phyloP scores from a whole-genome alignment of 2,888 invertebrate species.

The Aphrophora alni region DNA sequence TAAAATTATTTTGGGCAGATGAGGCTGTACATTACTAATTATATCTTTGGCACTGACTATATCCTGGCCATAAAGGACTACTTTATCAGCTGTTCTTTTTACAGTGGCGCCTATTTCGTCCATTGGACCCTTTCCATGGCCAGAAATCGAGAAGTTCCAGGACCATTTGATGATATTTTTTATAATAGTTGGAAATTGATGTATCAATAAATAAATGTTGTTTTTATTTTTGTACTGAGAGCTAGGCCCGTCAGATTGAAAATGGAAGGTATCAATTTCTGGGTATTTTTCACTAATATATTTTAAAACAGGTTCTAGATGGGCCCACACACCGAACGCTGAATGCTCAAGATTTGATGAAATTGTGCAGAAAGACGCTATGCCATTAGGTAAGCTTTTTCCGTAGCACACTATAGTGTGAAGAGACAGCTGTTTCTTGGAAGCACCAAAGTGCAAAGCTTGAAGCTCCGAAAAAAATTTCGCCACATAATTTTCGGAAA shows the following conservation, averaged over 20 bases:
- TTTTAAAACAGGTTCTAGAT: slow-evolving; percentile 12
- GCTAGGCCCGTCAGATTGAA: not conserved
- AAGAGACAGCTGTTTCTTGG: too few species aligned
- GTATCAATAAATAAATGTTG: not conserved
- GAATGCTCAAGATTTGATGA: not conserved
- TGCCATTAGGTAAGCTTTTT: not conserved
- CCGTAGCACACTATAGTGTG: not conserved
- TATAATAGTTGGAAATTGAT: slow-evolving; percentile 1
- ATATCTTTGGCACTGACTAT: too few species aligned
- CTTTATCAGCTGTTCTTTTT: slow-evolving; percentile 10
- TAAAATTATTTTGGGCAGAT: too few species aligned
- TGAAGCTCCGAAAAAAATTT: too few species aligned
- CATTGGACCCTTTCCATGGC: slow-evolving; percentile 16
- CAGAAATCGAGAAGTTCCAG: not conserved
- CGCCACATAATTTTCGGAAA: too few species aligned
- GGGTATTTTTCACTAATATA: not conserved
- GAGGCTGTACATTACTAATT: too few species aligned
- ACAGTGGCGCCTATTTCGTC: not conserved
- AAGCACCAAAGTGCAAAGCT: too few species aligned
- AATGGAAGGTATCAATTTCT: not conserved
- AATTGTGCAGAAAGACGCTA: slow-evolving; percentile 15
- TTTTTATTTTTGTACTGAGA: slow-evolving; percentile 7
- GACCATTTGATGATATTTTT: too few species aligned
- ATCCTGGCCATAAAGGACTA: too few species aligned
- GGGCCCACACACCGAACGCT: not conserved